A percentile compares a stretch with the other conserved stretches of the same genome.
These are phyloP conservation scores for Notamacropus eugenii DNA, from an alignment of 2,797 vertebrate species.

Conservation along the genomic window DNA sequence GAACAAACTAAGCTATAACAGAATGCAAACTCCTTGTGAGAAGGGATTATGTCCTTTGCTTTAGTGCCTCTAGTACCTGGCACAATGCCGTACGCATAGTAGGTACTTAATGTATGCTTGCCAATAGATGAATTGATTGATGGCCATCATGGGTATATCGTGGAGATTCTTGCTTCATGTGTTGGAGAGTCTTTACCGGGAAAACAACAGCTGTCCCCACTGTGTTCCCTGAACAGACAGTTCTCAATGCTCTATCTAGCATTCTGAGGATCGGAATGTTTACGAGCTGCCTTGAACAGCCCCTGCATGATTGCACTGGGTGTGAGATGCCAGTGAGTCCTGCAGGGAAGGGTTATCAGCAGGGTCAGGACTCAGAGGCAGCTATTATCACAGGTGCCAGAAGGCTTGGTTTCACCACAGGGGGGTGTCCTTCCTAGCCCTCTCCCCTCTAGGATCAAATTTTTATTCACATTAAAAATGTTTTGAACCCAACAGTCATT, in stretches of 20 bases:
- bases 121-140: neutral
- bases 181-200: neutral
- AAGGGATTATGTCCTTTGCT: neutral
- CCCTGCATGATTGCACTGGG: neutral
- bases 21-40: neutral
- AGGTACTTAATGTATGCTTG: neutral
- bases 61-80: neutral
- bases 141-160: neutral
- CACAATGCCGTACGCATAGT: neutral
- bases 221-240: rapidly evolving
- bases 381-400: slow-evolving; percentile 53
- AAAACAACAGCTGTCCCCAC: neutral
- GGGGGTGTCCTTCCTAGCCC: slow-evolving; percentile 3
- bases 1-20: neutral
- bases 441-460: slow-evolving; percentile 19
- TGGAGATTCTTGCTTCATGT: neutral
- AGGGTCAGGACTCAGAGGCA: slow-evolving; percentile 14
- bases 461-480: slow-evolving; percentile 51
- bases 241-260: neutral
- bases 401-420: neutral
- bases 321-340: neutral
- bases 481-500: neutral
- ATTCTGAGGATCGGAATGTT: neutral
- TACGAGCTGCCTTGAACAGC: neutral
- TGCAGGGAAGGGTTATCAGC: slow-evolving; percentile 36